Evolutionary conservation across 2,113 vertebrate species (phyloP), one percentile per base, ranked within the genome.

Genomic region (Daboia siamensis): DNA sequence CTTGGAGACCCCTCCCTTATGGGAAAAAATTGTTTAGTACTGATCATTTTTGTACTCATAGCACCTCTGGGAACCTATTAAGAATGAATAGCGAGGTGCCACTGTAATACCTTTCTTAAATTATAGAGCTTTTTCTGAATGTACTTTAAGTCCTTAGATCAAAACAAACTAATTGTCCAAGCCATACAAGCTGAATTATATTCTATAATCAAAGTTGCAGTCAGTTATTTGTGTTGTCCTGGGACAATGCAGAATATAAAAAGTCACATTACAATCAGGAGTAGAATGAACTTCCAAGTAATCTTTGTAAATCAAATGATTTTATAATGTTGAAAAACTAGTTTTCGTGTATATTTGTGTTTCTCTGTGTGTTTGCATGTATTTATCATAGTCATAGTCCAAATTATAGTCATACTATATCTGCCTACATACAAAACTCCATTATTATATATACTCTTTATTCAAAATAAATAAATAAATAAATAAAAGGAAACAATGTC

Each of bases 91-190:
- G 23, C 2, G 0, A 59, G 23, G 7, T 59, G 9, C 7, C 23
- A 3, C 57, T 59, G 23, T 59, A 24, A 24, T 1, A 56, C 26
- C 20, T 59, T 48, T 84, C 11, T 44, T 85, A 88, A 54, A 56
- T 92, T 92, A 21, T 33, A 92, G 87, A 89, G 54, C 55, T 80
- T 44, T 48, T 57, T 57, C 52, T 11, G 29, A 89, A 92, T 89
- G 87, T 92, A 89, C 39, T 87, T 89, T 92, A 92, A 92, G 64
- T 64, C 69, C 64, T 44, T 85, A 52, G 87, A 92, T 92, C 69
- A 89, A 92, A 89, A 89, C 87, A 89, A 89, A 92, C 89, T 89
- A 92, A 92, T 92, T 92, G 87, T 74, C 87, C 64, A 92, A 89
- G 87, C 54, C 69, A 92, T 87, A 92, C 15, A 92, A 86, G 20